Base-by-base conservation (phyloP, 1,140 invertebrate species). In the Drosophila pachea region DNA sequence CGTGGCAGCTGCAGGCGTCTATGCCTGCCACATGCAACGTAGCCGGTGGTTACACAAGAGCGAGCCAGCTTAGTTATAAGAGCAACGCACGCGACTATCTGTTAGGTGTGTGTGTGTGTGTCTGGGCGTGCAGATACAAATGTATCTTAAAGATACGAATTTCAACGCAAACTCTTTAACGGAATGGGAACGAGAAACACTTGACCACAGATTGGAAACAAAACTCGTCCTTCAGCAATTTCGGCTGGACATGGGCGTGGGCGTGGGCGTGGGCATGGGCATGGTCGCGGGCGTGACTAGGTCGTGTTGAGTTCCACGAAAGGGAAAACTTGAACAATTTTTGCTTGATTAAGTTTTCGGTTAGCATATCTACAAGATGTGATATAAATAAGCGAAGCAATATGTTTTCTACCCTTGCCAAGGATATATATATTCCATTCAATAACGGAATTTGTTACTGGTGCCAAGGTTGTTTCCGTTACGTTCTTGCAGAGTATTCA, bases 311-410 rank as follows among this genome's bases (percentile, higher is more conserved):
- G 45, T 40, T 16, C 48, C 29, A 8, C 6, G n/a, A 35, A 52
- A 12, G 31, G 33, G 6, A 67, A 60, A 67, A 48, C 45, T 53
- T 60, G 63, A 71, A 71, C 60, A 56, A 61, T 61, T 61, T 67
- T 67, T 61, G 70, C 78, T 81, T 81, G 78, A 81, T 82, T 81
- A 81, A 77, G 70, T 81, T 77, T 77, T 81, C 43, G 56, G 82
- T 66, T 58, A 74, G 78, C 76, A 77, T 82, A 81, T 81, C 78
- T 70, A 68, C 58, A 74, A n/a, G n/a, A 55, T 36, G 16, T 7
- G 56, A 50, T 49, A 53, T 66, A 59, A 31, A 63, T 7, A 55
- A 48, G 35, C 43, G 43, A 49, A 33, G 50, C 40, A 32, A 50
- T 47, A 53, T 62, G 56, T n/a, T 11, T 36, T 5, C 4, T 22